phyloP scores from a whole-genome alignment of 2,888 invertebrate species.

The Calliopum simillimum region DNA sequence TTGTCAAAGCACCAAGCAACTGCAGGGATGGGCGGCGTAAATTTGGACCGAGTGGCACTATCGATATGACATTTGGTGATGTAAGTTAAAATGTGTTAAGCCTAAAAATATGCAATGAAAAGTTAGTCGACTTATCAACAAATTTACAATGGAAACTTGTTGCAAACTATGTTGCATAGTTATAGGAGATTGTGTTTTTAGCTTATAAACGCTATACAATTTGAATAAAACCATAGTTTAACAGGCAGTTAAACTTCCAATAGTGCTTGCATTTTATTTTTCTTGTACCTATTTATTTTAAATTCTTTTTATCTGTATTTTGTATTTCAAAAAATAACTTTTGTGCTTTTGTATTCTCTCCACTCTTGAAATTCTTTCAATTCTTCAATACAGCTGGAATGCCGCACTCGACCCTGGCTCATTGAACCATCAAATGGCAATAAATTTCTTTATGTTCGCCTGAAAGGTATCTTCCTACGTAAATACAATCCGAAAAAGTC shows the following conservation, averaged over 20 bases:
- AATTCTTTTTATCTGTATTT: too few relatives aligned
- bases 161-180: too few relatives aligned
- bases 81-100: constrained; percentile 52
- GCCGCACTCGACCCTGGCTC: constrained; percentile 83
- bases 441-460: constrained; percentile 83
- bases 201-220: too few relatives aligned
- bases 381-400: constrained; percentile 73
- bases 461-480: constrained; percentile 73
- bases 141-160: not conserved
- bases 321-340: constrained; percentile 6
- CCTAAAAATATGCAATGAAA: not conserved
- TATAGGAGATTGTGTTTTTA: too few relatives aligned
- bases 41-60: constrained; percentile 82
- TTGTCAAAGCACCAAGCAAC: constrained; percentile 76
- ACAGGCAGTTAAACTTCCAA: constrained; percentile 1
- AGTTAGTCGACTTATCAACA: not conserved
- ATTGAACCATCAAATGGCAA: constrained; percentile 79
- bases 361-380: not conserved
- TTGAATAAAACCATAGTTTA: not conserved
- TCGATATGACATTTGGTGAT: constrained; percentile 72
- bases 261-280: constrained; percentile 5
- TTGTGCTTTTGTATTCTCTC: constrained; percentile 16
- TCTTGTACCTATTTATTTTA: not conserved
- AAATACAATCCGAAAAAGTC: constrained; percentile 68
- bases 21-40: constrained; percentile 79